These are phyloP conservation scores for Ispidina lecontei DNA, from an alignment of 2,797 vertebrate species.

Conservation along the genomic window DNA sequence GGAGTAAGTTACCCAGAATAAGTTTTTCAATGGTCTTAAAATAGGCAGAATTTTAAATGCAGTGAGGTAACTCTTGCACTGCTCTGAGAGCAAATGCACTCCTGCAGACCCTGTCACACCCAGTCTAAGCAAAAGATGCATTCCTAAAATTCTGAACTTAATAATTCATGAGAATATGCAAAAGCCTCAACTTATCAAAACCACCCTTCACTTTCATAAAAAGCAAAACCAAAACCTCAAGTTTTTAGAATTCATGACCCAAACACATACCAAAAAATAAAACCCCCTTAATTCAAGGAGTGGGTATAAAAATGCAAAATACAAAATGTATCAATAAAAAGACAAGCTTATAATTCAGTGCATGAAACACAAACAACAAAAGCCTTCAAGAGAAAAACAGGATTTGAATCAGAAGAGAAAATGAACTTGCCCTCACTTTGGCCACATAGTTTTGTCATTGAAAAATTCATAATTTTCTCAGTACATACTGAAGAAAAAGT, in stretches of 20 bases:
- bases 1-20: neutral
- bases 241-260: neutral
- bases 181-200: neutral
- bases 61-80: neutral
- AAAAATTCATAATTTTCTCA: neutral
- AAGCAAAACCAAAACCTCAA: neutral
- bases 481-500: neutral
- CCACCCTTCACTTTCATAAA: neutral
- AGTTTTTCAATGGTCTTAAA: neutral
- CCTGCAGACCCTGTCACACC: neutral
- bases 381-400: neutral
- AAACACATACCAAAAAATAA: neutral
- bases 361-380: neutral
- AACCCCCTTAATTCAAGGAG: neutral
- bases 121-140: neutral
- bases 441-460: neutral
- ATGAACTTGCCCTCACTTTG: neutral
- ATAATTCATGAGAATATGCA: neutral
- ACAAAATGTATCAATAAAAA: neutral
- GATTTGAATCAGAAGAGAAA: neutral
- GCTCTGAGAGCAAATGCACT: neutral
- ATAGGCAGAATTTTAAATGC: neutral
- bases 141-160: neutral
- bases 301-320: neutral
- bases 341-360: neutral